phyloP scores from a whole-genome alignment of 2,797 vertebrate species.

The Synaphobranchus kaupii region DNA sequence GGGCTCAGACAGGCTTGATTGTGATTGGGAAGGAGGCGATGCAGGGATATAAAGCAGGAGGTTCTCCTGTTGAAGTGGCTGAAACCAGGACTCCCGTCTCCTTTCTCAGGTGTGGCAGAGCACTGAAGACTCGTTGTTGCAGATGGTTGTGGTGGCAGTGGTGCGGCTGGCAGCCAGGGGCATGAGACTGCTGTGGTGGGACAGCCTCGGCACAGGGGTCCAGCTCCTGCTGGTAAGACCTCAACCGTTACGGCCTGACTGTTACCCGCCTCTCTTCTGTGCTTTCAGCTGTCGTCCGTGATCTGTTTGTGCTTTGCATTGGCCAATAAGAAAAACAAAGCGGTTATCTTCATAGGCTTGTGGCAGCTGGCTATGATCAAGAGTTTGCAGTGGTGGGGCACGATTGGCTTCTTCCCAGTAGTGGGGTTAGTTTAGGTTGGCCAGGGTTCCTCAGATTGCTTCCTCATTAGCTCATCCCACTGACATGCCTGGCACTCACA shows the following conservation, averaged over 20 bases:
- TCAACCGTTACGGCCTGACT: not conserved
- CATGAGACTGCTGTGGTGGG: constrained; percentile 77
- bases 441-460: not conserved
- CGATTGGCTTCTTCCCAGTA: not conserved
- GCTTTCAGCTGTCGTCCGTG: not conserved
- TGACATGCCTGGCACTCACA: not conserved
- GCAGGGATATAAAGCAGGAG: not conserved
- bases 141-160: constrained; percentile 81
- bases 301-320: not conserved
- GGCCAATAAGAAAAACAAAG: not conserved
- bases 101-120: constrained; percentile 88
- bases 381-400: not conserved
- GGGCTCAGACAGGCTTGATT: not conserved
- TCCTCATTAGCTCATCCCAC: not conserved
- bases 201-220: constrained; percentile 83
- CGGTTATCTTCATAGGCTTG: not conserved
- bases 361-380: not conserved
- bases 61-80: not conserved
- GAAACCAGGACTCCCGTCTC: not conserved
- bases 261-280: not conserved
- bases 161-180: constrained; percentile 73
- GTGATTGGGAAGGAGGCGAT: not conserved
- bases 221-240: constrained; percentile 87
- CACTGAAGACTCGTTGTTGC: constrained; percentile 88
- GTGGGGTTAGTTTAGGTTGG: not conserved